phyloP scores from a whole-genome alignment of 2,888 invertebrate species.

The Pollenia amentaria region DNA sequence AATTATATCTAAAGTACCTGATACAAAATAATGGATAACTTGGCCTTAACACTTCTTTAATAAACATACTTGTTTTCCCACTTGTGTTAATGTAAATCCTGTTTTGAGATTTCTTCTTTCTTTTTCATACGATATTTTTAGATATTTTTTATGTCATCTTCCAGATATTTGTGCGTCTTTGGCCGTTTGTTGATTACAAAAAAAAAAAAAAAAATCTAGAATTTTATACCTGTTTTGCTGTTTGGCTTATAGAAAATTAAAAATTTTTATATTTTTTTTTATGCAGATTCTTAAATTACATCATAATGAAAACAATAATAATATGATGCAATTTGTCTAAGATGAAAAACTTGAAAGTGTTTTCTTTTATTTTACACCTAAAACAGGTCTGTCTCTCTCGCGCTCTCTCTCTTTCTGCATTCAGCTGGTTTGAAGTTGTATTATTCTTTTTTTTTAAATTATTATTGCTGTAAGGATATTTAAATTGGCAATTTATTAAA shows the following conservation, averaged over 20 bases:
- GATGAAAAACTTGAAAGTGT: neutral
- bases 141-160: slow-evolving; percentile 41
- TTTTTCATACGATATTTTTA: slow-evolving; percentile 34
- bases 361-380: slow-evolving; percentile 39
- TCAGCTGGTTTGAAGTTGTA: neutral
- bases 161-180: neutral
- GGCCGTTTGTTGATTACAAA: neutral
- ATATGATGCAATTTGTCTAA: slow-evolving; percentile 54
- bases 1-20: slow-evolving; percentile 28
- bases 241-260: neutral
- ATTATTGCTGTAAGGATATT: slow-evolving; percentile 25
- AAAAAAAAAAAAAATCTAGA: neutral
- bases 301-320: slow-evolving; percentile 48
- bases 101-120: slow-evolving; percentile 8
- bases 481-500: slow-evolving; percentile 52
- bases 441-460: neutral
- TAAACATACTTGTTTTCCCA: slow-evolving; percentile 42
- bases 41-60: neutral
- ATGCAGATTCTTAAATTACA: slow-evolving; percentile 58
- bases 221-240: slow-evolving; percentile 45
- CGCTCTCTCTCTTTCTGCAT: too few relatives aligned
- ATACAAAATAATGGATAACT: slow-evolving; percentile 4
- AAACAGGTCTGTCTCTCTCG: slow-evolving; percentile 14
- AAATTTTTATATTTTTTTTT: slow-evolving; percentile 34
- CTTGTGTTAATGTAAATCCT: slow-evolving; percentile 47